Base-by-base conservation (phyloP, 2,797 vertebrate species). In the Myotis daubentonii region DNA sequence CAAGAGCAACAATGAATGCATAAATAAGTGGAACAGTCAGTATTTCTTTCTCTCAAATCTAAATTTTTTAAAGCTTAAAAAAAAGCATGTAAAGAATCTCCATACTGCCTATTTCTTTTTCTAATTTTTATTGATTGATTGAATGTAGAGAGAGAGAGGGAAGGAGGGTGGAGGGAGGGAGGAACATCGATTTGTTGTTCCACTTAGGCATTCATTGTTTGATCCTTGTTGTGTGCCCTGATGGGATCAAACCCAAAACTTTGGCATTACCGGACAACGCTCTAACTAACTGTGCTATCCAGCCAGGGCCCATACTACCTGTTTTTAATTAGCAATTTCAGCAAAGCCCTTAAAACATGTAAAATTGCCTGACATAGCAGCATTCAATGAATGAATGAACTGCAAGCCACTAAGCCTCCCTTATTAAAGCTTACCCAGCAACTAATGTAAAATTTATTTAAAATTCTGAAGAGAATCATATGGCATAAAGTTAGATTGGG, bases 271-370 rank as follows among this genome's bases (percentile, higher is more conserved):
- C 20, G 1, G 47, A 75, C 30, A 20, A n/a, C 5, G 1, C 44
- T 49, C 44, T 75, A 75, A 49, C 28, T 12, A n/a, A 47, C 16
- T 28, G 16, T 51, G 1, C 30, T 51, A 51, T 6, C 47, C 17
- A 0, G 74, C 47, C 47, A 76, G 74, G 47, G 30, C 47, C 62
- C 66, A 86, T 19, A 41, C 7, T 38, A 38, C 0, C 38, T 10
- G 12, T 71, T 78, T 88, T 89, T 6, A 78, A 93, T 66, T 17
- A 84, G 16, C 33, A 87, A 93, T 68, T 84, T 75, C 74, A 92
- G 33, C 15, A 87, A 91, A 83, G 2, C 41, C 15, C 38, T 89
- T 87, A 66, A 82, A 72, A 84, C 53, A 49, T 33, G 38, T 33
- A 84, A 91, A 95, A 96, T 0, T 68, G 30, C n/a, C 41, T 65